Evolutionary conservation across 1,140 invertebrate genomes (phyloP).

Genomic region (Physella acuta): DNA sequence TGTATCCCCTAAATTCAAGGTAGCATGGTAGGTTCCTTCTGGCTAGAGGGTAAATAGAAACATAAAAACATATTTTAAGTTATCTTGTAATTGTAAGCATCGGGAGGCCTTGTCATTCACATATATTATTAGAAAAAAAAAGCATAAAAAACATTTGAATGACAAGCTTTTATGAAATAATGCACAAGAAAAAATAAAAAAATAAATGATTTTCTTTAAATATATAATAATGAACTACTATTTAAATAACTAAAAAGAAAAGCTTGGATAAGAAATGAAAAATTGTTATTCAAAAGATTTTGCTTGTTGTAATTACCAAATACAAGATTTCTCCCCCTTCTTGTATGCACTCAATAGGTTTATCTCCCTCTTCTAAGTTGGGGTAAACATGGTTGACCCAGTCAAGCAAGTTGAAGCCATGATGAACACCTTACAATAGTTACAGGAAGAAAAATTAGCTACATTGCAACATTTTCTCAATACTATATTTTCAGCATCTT

Average conservation of each 20-base stretch:
- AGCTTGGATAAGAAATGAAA: not conserved
- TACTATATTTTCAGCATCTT: no score
- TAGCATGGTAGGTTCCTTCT: conserved; percentile 52
- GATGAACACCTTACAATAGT: conserved; percentile 24
- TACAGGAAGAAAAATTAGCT: no score
- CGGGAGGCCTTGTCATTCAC: not conserved
- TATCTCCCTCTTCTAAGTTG: conserved; percentile 14
- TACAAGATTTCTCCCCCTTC: conserved; percentile 53
- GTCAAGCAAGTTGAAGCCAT: conserved; percentile 25
- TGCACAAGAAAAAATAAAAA: no score
- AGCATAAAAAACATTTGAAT: no score
- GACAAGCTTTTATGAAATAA: no score
- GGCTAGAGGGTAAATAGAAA: conserved; percentile 39
- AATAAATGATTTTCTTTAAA: no score
- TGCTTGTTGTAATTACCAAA: conserved; percentile 47
- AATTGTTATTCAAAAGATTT: not conserved
- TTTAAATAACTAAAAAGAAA: no score
- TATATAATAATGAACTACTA: no score
- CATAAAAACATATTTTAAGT: not conserved
- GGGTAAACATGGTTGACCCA: conserved; percentile 28
- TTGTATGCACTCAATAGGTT: conserved; percentile 47
- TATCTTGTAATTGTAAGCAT: no score
- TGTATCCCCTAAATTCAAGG: conserved; percentile 54
- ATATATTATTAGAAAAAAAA: not conserved
- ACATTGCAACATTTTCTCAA: no score